Conservation (phyloP, 2,888 invertebrate species). For the Aporophyla lueneburgensis region DNA sequence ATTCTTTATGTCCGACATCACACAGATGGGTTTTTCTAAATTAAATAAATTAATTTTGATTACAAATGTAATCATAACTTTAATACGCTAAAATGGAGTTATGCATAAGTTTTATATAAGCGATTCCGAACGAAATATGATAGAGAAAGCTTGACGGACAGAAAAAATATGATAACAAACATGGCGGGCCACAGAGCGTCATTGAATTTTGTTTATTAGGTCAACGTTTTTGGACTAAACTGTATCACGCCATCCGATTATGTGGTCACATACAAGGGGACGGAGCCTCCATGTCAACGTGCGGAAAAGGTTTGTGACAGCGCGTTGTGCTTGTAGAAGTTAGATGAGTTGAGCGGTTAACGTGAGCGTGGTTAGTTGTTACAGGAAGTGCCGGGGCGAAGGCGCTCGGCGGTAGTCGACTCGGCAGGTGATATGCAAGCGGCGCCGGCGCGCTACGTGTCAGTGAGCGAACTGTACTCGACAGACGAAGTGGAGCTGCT, state of each 20-base stretch:
- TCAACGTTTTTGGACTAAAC: constrained; percentile 65
- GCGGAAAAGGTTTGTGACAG: constrained; percentile 76
- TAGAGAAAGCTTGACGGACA: constrained; percentile 34
- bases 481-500: constrained; percentile 91
- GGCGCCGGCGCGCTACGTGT: constrained; percentile 90
- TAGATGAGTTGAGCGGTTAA: constrained; percentile 28
- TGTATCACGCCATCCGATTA: constrained; percentile 72
- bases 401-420: constrained; percentile 81
- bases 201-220: constrained; percentile 80
- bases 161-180: constrained; percentile 84
- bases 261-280: constrained; percentile 77
- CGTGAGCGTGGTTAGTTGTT: constrained; percentile 65
- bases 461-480: constrained; percentile 90
- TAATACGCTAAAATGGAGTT: too few species aligned
- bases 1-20: too few species aligned
- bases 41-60: too few species aligned
- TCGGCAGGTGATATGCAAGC: constrained; percentile 88
- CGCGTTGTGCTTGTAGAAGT: constrained; percentile 8
- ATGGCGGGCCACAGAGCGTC: constrained; percentile 86
- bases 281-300: constrained; percentile 78
- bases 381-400: constrained; percentile 82
- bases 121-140: constrained; percentile 4
- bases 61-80: too few species aligned
- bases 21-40: too few species aligned
- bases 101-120: neutral